phyloP scores from a whole-genome alignment of 1,140 invertebrate species.

The Bactericera cockerelli region DNA sequence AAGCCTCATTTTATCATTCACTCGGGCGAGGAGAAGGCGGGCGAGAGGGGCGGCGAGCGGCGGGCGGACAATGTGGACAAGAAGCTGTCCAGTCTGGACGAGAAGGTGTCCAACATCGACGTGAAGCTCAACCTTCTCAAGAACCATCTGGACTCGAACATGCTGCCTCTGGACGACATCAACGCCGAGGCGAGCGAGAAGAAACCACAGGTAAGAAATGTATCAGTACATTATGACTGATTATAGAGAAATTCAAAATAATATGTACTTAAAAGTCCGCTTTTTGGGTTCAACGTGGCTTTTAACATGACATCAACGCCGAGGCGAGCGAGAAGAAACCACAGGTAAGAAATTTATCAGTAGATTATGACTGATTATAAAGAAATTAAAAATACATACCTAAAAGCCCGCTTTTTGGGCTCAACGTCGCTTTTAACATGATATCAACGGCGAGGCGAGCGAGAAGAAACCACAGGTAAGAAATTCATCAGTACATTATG shows the following conservation, averaged over 20 bases:
- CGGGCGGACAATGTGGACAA: conserved; percentile 37
- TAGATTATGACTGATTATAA: no score
- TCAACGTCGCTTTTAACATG: no score
- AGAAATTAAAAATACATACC: no score
- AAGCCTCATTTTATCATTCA: conserved; percentile 23
- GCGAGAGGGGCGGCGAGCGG: not conserved
- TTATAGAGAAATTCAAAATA: no score
- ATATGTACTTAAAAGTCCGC: conserved; percentile 56
- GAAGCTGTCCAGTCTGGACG: conserved; percentile 47
- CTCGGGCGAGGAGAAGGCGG: conserved; percentile 19
- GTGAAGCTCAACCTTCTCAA: conserved; percentile 57
- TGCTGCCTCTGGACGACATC: conserved; percentile 60
- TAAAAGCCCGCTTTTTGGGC: no score
- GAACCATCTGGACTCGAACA: conserved; percentile 65
- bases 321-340: conserved; percentile 73
- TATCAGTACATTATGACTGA: no score
- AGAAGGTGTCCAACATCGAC: conserved; percentile 66
- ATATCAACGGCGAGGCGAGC: conserved; percentile 66
- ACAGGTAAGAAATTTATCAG: no score
- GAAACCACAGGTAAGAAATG: conserved; percentile 49
- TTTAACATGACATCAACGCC: conserved; percentile 66
- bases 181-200: conserved; percentile 72
- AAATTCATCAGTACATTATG: no score
- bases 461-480: conserved; percentile 61
- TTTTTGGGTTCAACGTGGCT: no score